These are phyloP conservation scores for Liposcelis brunnea DNA, from an alignment of 2,888 invertebrate species.

Conservation along the genomic window DNA sequence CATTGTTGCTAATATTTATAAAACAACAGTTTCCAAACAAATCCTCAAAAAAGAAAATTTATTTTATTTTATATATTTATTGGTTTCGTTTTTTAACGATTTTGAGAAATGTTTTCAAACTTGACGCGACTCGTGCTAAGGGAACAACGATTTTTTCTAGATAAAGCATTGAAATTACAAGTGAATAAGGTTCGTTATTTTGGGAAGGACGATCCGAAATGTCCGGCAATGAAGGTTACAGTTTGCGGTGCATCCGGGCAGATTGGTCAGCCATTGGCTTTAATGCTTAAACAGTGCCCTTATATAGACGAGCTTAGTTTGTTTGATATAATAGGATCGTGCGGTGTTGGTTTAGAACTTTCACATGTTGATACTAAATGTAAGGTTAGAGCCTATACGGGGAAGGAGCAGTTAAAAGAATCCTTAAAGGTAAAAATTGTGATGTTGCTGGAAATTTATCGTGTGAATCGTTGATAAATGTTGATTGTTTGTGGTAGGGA, in stretches of 20 bases:
- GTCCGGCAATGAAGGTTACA: constrained; percentile 28
- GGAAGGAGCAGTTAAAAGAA: constrained; percentile 29
- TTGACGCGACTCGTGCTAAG: no score
- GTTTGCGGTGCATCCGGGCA: constrained; percentile 36
- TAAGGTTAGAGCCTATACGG: constrained; percentile 29
- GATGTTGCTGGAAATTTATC: not conserved
- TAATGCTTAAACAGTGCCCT: constrained; percentile 39
- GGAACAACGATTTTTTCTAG: not conserved
- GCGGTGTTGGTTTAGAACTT: constrained; percentile 32
- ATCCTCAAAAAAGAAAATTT: no score
- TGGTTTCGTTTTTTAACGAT: no score
- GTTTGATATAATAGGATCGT: constrained; percentile 33
- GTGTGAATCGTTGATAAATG: not conserved
- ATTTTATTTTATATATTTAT: no score
- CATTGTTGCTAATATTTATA: no score
- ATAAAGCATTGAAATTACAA: no score
- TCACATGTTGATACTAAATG: constrained; percentile 29
- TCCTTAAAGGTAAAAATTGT: constrained; percentile 27
- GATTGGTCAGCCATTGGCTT: constrained; percentile 34
- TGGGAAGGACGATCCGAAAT: not conserved
- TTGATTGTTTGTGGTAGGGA: not conserved
- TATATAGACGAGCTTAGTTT: constrained; percentile 38
- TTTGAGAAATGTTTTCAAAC: no score
- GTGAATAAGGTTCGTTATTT: no score
- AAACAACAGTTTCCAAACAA: no score